These are phyloP conservation scores for Protula sp. DNA, from an alignment of 2,888 invertebrate genomes.

Conservation along the genomic window DNA sequence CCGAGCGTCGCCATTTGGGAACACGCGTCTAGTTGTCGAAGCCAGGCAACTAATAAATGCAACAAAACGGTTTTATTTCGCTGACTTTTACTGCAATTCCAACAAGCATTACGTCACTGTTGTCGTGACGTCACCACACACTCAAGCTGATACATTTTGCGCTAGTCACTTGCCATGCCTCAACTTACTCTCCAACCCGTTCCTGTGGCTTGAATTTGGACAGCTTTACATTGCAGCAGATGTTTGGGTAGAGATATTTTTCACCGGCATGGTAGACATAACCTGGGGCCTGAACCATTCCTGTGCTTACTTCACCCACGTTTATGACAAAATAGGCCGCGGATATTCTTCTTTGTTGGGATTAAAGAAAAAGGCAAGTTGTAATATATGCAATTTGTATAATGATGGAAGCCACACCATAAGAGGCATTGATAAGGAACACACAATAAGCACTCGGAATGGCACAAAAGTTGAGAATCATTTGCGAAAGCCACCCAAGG, in stretches of 20 bases:
- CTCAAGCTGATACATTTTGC: background rate
- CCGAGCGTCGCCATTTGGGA: slow-evolving; percentile 7
- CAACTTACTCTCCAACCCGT: background rate
- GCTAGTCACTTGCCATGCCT: background rate
- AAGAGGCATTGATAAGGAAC: too few relatives aligned
- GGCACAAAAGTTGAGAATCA: too few relatives aligned
- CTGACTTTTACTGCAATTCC: slow-evolving; percentile 51
- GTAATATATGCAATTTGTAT: background rate
- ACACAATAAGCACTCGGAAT: too few relatives aligned
- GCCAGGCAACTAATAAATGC: background rate
- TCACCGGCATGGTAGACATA: background rate
- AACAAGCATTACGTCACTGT: slow-evolving; percentile 45
- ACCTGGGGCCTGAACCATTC: background rate
- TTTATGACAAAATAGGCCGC: background rate
- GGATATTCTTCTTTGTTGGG: background rate
- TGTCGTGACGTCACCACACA: slow-evolving; percentile 22
- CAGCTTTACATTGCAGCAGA: background rate
- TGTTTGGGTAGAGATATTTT: background rate
- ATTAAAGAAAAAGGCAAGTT: background rate
- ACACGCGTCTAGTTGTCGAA: background rate
- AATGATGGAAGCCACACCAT: background rate
- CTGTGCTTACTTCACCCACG: background rate
- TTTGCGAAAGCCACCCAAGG: too few relatives aligned
- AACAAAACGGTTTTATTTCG: slow-evolving; percentile 36
- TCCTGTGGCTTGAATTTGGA: background rate